These are phyloP conservation scores for Pteromalus puparum DNA, from an alignment of 1,140 invertebrate species.

Conservation along the genomic window DNA sequence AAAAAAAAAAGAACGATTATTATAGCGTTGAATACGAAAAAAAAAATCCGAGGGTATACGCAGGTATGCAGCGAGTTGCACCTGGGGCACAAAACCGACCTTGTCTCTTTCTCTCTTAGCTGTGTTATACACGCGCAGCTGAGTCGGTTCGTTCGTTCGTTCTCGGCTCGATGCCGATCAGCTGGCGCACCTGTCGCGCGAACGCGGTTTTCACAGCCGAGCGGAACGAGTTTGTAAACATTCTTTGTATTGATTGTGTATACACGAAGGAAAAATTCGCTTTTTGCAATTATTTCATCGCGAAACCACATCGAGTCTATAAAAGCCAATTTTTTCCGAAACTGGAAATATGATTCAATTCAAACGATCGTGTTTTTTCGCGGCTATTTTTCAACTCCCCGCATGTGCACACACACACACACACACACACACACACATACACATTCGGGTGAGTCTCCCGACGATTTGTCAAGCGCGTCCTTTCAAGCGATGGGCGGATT, in stretches of 20 bases:
- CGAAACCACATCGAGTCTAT: no score
- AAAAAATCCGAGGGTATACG: not conserved
- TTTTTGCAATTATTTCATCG: no score
- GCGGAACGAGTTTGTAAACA: not conserved
- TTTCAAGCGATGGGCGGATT: slow-evolving; percentile 11
- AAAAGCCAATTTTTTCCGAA: no score
- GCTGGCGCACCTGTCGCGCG: slow-evolving; percentile 46
- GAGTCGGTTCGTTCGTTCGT: slow-evolving; percentile 36
- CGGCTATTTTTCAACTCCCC: not conserved
- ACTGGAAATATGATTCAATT: slow-evolving; percentile 9
- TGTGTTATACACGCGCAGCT: slow-evolving; percentile 40
- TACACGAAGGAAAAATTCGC: not conserved
- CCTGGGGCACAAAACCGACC: slow-evolving; percentile 40
- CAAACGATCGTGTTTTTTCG: not conserved
- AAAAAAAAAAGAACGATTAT: slow-evolving; percentile 14
- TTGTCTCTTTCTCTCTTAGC: slow-evolving; percentile 20
- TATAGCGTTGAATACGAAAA: not conserved
- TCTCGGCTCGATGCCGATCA: slow-evolving; percentile 18
- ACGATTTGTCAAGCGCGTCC: slow-evolving; percentile 19
- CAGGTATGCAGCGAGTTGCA: slow-evolving; percentile 32
- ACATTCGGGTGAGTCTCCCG: not conserved
- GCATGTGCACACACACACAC: no score
- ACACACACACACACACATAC: no score
- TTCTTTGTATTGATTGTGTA: not conserved
- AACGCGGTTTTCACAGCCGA: not conserved